phyloP scores from a whole-genome alignment of 2,888 invertebrate genomes.

The Parnassius glacialis region DNA sequence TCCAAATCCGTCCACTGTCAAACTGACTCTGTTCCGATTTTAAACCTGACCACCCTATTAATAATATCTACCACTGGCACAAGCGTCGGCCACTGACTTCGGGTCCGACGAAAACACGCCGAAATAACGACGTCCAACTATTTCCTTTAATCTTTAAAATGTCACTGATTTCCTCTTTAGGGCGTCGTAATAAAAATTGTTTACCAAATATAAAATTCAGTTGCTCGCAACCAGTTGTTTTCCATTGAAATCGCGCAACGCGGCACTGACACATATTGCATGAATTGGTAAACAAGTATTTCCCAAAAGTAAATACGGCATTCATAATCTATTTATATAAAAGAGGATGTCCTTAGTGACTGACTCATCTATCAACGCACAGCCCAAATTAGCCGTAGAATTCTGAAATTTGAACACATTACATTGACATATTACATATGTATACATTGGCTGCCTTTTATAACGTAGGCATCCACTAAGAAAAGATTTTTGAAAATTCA shows the following conservation, averaged over 20 bases:
- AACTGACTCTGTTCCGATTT: constrained; percentile 43
- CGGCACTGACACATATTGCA: constrained; percentile 25
- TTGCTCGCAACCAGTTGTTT: constrained; percentile 16
- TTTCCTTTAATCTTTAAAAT: constrained; percentile 15
- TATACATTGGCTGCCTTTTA: too few relatives aligned
- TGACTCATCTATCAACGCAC: too few relatives aligned
- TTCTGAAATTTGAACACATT: too few relatives aligned
- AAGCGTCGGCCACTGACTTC: constrained; percentile 38
- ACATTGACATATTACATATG: too few relatives aligned
- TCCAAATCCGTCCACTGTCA: constrained; percentile 63
- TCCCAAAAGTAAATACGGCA: constrained; percentile 21
- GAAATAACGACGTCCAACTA: not conserved
- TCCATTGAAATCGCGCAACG: constrained; percentile 17
- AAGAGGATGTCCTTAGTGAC: too few relatives aligned
- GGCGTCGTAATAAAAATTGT: constrained; percentile 13
- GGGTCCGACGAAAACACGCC: constrained; percentile 27
- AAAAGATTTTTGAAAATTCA: too few relatives aligned
- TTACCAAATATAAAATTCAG: constrained; percentile 18
- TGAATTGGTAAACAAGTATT: constrained; percentile 22
- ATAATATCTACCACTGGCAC: constrained; percentile 39
- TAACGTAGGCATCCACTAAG: too few relatives aligned
- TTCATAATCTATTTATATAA: not conserved
- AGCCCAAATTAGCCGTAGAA: too few relatives aligned
- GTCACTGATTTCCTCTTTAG: constrained; percentile 6
- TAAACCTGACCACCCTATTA: constrained; percentile 55